phyloP scores from a whole-genome alignment of 2,797 vertebrate species.

The Chelonia mydas region DNA sequence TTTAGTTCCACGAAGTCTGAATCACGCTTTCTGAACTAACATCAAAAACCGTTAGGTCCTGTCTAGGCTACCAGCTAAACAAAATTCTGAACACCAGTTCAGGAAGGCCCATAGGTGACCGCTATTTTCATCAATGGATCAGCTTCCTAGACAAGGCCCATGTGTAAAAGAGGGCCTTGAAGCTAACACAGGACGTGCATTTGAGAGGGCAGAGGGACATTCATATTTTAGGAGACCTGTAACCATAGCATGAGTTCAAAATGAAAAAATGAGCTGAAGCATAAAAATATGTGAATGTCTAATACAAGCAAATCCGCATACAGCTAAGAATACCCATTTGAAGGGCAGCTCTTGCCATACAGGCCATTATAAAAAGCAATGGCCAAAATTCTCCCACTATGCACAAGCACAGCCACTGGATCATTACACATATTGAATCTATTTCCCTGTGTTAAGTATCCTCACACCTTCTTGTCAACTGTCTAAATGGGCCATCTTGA shows the following conservation, averaged over 20 bases:
- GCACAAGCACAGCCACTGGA: not conserved
- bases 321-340: not conserved
- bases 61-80: not conserved
- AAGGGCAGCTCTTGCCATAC: not conserved
- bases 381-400: not conserved
- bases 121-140: not conserved
- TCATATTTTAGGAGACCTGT: not conserved
- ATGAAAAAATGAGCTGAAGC: not conserved
- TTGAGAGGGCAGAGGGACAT: not conserved
- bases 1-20: not conserved
- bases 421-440: no score
- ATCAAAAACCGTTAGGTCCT: not conserved
- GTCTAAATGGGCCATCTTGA: no score
- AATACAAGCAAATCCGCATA: not conserved
- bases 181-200: not conserved
- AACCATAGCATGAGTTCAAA: not conserved
- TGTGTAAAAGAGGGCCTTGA: not conserved
- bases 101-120: not conserved
- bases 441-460: no score
- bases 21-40: not conserved
- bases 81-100: not conserved
- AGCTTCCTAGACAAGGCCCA: rapidly evolving
- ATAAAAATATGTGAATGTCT: no score
- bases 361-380: not conserved
- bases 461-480: no score